These are phyloP conservation scores for Drosophila persimilis DNA, from an alignment of 1,140 invertebrate genomes.

Conservation along the genomic window DNA sequence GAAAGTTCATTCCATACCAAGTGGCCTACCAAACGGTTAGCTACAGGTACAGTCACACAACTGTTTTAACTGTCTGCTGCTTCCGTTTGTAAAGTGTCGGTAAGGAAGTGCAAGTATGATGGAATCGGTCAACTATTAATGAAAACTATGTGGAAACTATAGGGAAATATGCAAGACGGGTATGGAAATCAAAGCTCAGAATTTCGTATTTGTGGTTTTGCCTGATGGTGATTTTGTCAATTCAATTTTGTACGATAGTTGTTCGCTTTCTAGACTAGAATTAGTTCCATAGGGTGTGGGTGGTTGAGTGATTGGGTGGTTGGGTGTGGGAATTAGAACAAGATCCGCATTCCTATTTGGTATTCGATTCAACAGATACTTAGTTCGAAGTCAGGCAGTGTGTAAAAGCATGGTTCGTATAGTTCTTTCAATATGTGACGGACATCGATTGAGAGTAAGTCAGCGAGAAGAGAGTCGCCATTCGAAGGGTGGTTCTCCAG, in stretches of 20 bases:
- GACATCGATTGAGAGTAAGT: conserved; percentile 38
- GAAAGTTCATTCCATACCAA: conserved; percentile 2
- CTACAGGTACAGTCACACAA: too few relatives aligned
- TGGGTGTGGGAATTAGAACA: conserved; percentile 33
- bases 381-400: conserved; percentile 46
- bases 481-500: conserved; percentile 13
- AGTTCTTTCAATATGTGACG: conserved; percentile 4
- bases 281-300: too few relatives aligned
- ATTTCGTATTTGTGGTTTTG: conserved; percentile 15
- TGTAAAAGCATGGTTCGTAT: conserved; percentile 49
- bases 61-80: too few relatives aligned
- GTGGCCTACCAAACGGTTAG: too few relatives aligned
- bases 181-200: conserved; percentile 29
- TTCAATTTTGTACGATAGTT: conserved; percentile 32
- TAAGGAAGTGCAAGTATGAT: too few relatives aligned
- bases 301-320: neutral
- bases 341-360: conserved; percentile 41
- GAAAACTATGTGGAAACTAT: conserved; percentile 12
- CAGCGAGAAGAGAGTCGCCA: conserved; percentile 37
- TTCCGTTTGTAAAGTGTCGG: too few relatives aligned
- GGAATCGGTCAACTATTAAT: conserved; percentile 1
- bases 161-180: neutral
- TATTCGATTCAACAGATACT: conserved; percentile 22
- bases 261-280: neutral
- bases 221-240: too few relatives aligned